A percentile compares a stretch with the other conserved stretches of the same genome.
Conservation (phyloP, 2,888 invertebrate species). For the Sarcophaga carnaria region DNA sequence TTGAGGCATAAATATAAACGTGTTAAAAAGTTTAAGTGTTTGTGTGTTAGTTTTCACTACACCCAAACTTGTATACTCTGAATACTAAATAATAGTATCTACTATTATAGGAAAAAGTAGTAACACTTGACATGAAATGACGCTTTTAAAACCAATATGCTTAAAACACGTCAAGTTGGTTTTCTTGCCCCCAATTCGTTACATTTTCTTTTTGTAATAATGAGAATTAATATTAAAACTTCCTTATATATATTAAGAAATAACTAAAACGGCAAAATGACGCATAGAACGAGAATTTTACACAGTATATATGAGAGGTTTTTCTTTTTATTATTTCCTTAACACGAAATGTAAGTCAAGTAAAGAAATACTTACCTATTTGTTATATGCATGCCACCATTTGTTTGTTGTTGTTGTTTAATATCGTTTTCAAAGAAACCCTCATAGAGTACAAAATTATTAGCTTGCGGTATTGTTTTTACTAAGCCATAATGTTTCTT, state of each 20-base stretch:
- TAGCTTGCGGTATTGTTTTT: slow-evolving; percentile 89
- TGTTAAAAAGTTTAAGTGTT: slow-evolving; percentile 54
- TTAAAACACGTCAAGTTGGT: slow-evolving; percentile 58
- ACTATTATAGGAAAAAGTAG: neutral
- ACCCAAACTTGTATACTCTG: slow-evolving; percentile 27
- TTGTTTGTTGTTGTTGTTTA: slow-evolving; percentile 70
- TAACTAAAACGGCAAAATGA: slow-evolving; percentile 48
- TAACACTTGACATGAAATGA: slow-evolving; percentile 61
- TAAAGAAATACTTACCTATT: slow-evolving; percentile 77
- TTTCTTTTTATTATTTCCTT: slow-evolving; percentile 10
- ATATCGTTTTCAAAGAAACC: slow-evolving; percentile 86
- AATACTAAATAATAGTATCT: neutral
- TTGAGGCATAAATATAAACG: slow-evolving; percentile 60
- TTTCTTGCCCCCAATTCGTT: slow-evolving; percentile 44
- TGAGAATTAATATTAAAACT: slow-evolving; percentile 50
- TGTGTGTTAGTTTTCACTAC: slow-evolving; percentile 43
- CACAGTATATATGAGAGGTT: slow-evolving; percentile 6
- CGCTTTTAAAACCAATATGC: slow-evolving; percentile 63
- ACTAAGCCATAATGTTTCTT: slow-evolving; percentile 89
- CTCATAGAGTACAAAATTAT: slow-evolving; percentile 93
- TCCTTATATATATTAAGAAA: slow-evolving; percentile 33
- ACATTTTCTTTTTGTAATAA: slow-evolving; percentile 7
- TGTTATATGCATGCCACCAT: slow-evolving; percentile 77
- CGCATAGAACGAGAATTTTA: slow-evolving; percentile 52
- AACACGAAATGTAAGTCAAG: neutral